phyloP scores from a whole-genome alignment of 2,888 invertebrate species.

The Antheraea yamamai region DNA sequence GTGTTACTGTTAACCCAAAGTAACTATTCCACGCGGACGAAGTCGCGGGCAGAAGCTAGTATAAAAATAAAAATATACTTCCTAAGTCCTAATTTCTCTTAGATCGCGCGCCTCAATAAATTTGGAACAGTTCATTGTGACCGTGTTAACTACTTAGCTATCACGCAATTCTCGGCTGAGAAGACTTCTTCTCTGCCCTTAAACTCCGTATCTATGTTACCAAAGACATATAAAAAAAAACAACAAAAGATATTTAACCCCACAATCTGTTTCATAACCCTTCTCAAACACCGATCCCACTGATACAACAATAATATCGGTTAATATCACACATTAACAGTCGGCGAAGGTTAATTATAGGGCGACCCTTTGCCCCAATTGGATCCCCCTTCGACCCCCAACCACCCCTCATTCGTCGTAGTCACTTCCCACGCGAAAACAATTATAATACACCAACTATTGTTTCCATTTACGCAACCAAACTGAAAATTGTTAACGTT shows the following conservation, averaged over 20 bases:
- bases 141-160: no score
- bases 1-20: no score
- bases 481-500: background rate
- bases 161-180: background rate
- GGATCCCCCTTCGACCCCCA: slow-evolving; percentile 23
- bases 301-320: slow-evolving; percentile 17
- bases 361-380: slow-evolving; percentile 29
- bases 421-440: slow-evolving; percentile 36
- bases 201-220: background rate
- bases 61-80: no score
- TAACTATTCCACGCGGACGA: no score
- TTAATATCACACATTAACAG: slow-evolving; percentile 20
- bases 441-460: slow-evolving; percentile 32
- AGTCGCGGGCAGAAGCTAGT: no score
- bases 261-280: background rate
- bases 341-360: slow-evolving; percentile 57
- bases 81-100: no score
- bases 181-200: background rate
- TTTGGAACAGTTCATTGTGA: no score
- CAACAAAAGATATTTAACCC: background rate
- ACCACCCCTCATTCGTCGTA: slow-evolving; percentile 19
- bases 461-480: background rate
- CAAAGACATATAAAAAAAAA: background rate
- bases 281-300: background rate
- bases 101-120: no score